These are phyloP conservation scores for Vireo griseus DNA, from an alignment of 2,797 vertebrate genomes.

Conservation along the genomic window DNA sequence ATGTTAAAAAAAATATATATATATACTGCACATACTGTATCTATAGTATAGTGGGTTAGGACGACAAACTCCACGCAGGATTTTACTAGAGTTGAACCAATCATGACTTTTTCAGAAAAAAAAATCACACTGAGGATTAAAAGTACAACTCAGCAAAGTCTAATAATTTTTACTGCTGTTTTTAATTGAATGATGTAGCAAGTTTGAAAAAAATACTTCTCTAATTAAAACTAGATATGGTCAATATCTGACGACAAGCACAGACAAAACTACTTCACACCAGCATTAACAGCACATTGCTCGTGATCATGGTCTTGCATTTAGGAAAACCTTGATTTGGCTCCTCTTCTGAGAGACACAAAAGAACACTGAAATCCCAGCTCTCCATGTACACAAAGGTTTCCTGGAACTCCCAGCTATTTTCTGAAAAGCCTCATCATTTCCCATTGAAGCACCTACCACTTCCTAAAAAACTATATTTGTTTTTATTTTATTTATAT, in stretches of 20 bases:
- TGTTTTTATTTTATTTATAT: no score
- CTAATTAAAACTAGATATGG: neutral
- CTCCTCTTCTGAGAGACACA: neutral
- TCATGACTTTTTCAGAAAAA: neutral
- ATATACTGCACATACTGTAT: neutral
- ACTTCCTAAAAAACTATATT: neutral
- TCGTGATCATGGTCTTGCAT: neutral
- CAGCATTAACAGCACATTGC: neutral
- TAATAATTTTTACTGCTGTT: neutral
- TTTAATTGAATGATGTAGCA: fast-evolving
- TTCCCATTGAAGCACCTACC: neutral
- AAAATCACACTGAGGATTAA: neutral
- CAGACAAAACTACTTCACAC: neutral
- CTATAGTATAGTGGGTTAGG: neutral
- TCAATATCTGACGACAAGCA: neutral
- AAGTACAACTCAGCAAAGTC: fast-evolving
- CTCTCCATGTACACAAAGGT: neutral
- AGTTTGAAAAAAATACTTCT: neutral
- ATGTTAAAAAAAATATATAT: neutral
- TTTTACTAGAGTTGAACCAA: neutral
- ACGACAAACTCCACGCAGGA: neutral
- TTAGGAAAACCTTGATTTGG: neutral
- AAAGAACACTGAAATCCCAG: neutral
- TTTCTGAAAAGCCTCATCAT: neutral
- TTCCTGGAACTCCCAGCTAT: neutral